A percentile compares a stretch with the other conserved stretches of the same genome.
Conservation (phyloP, 2,888 invertebrate genomes). For the Phyllotreta cruciferae region DNA sequence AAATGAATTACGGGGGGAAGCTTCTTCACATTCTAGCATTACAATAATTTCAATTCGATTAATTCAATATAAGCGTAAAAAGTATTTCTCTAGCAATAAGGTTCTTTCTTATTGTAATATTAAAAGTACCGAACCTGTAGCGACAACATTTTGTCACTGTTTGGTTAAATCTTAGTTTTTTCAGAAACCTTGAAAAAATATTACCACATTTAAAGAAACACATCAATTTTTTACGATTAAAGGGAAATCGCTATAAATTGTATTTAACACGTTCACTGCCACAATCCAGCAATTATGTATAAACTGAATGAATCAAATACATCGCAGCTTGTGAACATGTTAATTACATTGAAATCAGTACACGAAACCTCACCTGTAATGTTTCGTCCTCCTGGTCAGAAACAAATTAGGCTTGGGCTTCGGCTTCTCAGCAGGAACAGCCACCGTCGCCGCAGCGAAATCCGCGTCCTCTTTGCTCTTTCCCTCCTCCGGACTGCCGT, state of each 20-base stretch:
- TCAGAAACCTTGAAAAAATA: conserved; percentile 25
- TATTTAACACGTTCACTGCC: too few species aligned
- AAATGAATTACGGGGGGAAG: too few species aligned
- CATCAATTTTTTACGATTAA: neutral
- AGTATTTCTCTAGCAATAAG: too few species aligned
- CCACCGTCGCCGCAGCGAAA: conserved; percentile 5
- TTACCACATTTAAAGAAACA: neutral
- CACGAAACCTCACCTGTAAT: conserved; percentile 63
- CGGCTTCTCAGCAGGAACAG: conserved; percentile 36
- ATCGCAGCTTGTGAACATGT: too few species aligned
- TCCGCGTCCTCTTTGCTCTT: conserved; percentile 12
- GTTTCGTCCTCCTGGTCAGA: conserved; percentile 64
- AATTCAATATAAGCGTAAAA: too few species aligned
- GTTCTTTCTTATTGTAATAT: neutral
- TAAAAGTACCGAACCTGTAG: conserved; percentile 29
- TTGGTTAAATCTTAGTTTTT: neutral
- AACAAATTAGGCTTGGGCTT: conserved; percentile 52
- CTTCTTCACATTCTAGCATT: too few species aligned
- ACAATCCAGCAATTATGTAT: too few species aligned
- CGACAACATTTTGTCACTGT: conserved; percentile 22
- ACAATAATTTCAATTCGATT: too few species aligned
- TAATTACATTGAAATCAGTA: too few species aligned
- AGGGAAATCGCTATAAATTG: neutral
- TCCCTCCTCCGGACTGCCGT: conserved; percentile 28
- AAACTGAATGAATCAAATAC: too few species aligned